These are phyloP conservation scores for Sciurus niger DNA, from an alignment of 2,113 vertebrate genomes.

Conservation along the genomic window DNA sequence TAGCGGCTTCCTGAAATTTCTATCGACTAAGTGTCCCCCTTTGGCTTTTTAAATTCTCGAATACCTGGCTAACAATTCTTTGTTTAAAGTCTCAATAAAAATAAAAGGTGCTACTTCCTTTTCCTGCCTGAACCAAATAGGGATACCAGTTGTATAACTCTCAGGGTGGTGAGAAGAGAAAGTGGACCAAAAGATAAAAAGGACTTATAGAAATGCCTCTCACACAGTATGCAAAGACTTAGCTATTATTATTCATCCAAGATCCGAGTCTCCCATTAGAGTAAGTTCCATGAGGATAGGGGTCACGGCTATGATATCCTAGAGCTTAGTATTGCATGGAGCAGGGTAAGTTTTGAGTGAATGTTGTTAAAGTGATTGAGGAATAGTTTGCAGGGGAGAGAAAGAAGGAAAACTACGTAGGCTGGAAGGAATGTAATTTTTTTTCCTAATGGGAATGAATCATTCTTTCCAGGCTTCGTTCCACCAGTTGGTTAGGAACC, in stretches of 20 bases:
- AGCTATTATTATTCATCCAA: background rate
- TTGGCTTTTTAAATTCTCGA: background rate
- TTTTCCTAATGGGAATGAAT: background rate
- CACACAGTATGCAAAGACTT: background rate
- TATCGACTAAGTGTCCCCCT: background rate
- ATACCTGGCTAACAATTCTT: background rate
- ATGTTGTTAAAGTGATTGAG: background rate
- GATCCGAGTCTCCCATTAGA: background rate
- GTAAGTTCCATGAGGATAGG: background rate
- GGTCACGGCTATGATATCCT: background rate
- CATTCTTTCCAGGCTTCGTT: background rate
- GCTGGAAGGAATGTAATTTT: background rate
- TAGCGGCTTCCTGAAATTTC: background rate
- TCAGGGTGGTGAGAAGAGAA: background rate
- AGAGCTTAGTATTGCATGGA: background rate
- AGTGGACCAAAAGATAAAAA: background rate
- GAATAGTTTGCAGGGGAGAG: background rate
- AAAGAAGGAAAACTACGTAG: background rate
- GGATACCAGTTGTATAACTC: background rate
- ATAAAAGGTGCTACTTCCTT: background rate
- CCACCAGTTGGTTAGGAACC: background rate
- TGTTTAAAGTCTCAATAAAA: background rate
- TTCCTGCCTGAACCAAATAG: background rate
- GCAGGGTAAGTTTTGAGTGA: background rate
- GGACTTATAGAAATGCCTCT: background rate